These are phyloP conservation scores for Liodrosophila aerea DNA, from an alignment of 2,888 invertebrate species.

Conservation along the genomic window DNA sequence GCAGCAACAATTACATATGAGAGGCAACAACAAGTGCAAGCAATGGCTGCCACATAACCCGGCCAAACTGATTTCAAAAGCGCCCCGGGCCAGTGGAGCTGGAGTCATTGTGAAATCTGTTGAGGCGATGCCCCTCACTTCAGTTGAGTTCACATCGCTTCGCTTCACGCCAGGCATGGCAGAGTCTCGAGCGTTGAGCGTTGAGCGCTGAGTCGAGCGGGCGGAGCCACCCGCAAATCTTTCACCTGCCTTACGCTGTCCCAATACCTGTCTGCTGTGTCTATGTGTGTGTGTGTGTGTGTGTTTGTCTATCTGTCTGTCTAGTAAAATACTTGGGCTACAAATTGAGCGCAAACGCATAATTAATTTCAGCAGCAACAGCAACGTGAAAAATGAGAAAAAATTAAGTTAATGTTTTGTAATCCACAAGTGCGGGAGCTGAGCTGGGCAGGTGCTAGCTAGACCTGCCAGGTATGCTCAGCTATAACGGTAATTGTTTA, in stretches of 20 bases:
- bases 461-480: slow-evolving; percentile 8
- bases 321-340: slow-evolving; percentile 61
- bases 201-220: slow-evolving; percentile 23
- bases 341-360: slow-evolving; percentile 79
- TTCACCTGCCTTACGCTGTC: slow-evolving; percentile 50
- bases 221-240: slow-evolving; percentile 64
- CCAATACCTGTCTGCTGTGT: no score
- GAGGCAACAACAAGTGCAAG: slow-evolving; percentile 29
- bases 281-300: slow-evolving; percentile 12
- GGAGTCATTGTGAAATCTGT: slow-evolving; percentile 62
- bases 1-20: slow-evolving; percentile 7
- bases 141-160: slow-evolving; percentile 47
- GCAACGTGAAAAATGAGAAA: slow-evolving; percentile 54
- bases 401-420: slow-evolving; percentile 71
- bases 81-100: slow-evolving; percentile 26
- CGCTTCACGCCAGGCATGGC: slow-evolving; percentile 40
- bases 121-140: slow-evolving; percentile 31
- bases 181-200: slow-evolving; percentile 25
- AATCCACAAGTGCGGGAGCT: slow-evolving; percentile 63
- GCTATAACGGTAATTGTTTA: slow-evolving; percentile 61
- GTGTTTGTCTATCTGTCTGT: slow-evolving; percentile 21
- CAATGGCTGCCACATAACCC: slow-evolving; percentile 40
- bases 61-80: slow-evolving; percentile 52
- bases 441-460: slow-evolving; percentile 29
- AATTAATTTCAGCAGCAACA: slow-evolving; percentile 69